Conservation (phyloP, 1,140 invertebrate species). For the Oscheius sp. region DNA sequence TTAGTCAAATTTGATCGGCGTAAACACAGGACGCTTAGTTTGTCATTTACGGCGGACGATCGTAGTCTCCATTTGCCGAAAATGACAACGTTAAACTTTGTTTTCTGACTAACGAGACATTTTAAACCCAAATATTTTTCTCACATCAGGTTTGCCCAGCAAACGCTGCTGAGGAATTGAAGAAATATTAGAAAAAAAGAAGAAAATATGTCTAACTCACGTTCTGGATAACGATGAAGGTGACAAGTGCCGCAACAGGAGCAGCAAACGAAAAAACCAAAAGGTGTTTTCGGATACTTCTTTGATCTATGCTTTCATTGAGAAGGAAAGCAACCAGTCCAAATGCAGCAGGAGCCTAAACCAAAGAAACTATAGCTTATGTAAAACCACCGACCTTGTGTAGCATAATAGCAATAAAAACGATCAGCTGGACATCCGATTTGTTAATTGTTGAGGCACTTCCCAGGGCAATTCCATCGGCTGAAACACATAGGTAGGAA, state of each 20-base stretch:
- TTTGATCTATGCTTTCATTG: conserved; percentile 86
- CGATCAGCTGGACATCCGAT: conserved; percentile 92
- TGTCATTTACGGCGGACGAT: no score
- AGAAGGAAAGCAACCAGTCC: conserved; percentile 92
- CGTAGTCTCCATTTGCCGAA: no score
- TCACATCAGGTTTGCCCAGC: no score
- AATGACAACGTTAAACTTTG: no score
- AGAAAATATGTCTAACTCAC: conserved; percentile 33
- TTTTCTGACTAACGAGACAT: no score
- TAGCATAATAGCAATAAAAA: conserved; percentile 90
- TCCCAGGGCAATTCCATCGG: conserved; percentile 92
- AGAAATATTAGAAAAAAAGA: background rate
- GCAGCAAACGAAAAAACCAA: conserved; percentile 90
- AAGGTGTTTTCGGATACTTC: conserved; percentile 81
- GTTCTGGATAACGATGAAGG: conserved; percentile 76
- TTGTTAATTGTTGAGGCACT: conserved; percentile 91
- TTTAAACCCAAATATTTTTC: no score
- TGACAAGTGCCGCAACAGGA: conserved; percentile 81
- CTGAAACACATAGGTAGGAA: no score
- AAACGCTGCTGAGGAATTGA: no score
- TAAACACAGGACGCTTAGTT: no score
- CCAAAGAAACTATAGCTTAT: conserved; percentile 32
- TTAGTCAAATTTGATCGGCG: no score
- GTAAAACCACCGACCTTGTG: conserved; percentile 77
- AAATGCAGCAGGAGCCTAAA: conserved; percentile 90